Percentiles rank a stretch among this genome's conserved stretches.
Evolutionary conservation across 2,113 vertebrate species (phyloP).

Genomic region (Chrysemys picta): DNA sequence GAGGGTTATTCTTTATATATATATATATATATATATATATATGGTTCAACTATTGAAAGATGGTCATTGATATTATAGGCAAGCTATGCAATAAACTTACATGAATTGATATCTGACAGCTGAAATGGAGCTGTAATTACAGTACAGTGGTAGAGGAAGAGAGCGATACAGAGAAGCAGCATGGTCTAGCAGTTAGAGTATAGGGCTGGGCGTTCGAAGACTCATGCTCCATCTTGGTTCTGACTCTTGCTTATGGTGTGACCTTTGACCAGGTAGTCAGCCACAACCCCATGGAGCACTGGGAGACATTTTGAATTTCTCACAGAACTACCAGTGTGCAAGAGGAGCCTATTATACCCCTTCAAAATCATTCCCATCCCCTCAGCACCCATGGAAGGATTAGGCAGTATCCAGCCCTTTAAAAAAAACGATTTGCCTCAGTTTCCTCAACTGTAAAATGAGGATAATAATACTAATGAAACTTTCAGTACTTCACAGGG

Average conservation of each 20-base stretch:
- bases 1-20: background rate
- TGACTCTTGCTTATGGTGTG: background rate
- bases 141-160: background rate
- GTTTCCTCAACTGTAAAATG: background rate
- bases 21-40: background rate
- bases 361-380: background rate
- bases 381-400: background rate
- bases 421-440: background rate
- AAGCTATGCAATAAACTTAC: accelerated
- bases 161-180: background rate
- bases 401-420: background rate
- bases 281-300: background rate
- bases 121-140: accelerated
- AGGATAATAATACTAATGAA: background rate
- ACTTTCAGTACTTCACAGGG: background rate
- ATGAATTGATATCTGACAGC: background rate
- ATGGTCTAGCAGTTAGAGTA: accelerated
- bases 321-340: background rate
- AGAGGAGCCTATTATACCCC: background rate
- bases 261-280: accelerated
- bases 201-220: background rate
- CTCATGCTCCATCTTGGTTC: background rate
- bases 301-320: background rate
- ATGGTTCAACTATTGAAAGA: accelerated
- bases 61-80: accelerated